Conservation (phyloP, 2,888 invertebrate species). For the Seira musarum region DNA sequence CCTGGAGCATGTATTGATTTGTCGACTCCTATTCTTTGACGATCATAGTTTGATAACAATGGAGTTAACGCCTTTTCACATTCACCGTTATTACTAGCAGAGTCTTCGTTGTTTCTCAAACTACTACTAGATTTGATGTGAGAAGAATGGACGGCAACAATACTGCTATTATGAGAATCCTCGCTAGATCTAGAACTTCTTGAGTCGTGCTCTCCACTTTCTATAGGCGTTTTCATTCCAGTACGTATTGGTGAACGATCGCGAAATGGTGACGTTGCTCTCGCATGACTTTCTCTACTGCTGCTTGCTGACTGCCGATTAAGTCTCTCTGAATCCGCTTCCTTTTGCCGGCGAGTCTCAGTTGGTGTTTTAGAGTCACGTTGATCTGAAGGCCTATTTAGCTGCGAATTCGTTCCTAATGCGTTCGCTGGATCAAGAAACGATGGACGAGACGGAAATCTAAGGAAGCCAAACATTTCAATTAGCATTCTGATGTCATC, state of each 20-base stretch:
- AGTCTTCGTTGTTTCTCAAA: constrained; percentile 62
- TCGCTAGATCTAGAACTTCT: constrained; percentile 66
- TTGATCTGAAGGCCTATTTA: constrained; percentile 50
- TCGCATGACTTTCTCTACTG: constrained; percentile 35
- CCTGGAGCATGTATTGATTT: constrained; percentile 52
- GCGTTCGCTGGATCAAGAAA: constrained; percentile 51
- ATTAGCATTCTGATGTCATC: background rate
- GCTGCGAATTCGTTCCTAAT: constrained; percentile 60
- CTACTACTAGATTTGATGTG: constrained; percentile 59
- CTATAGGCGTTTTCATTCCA: constrained; percentile 60
- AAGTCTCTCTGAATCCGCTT: constrained; percentile 53
- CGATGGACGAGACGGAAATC: constrained; percentile 61
- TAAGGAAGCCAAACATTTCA: background rate
- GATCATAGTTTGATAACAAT: constrained; percentile 48
- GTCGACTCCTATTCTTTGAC: constrained; percentile 62
- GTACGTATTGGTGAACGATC: constrained; percentile 68
- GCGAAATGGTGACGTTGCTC: constrained; percentile 67
- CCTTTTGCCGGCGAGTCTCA: constrained; percentile 64
- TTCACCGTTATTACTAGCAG: constrained; percentile 62
- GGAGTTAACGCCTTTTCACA: constrained; percentile 61
- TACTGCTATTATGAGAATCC: constrained; percentile 64
- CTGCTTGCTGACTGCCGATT: constrained; percentile 55
- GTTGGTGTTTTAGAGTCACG: constrained; percentile 65
- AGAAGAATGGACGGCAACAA: constrained; percentile 62
- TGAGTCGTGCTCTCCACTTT: constrained; percentile 69